phyloP scores from a whole-genome alignment of 2,888 invertebrate species.

The Euphydryas editha region DNA sequence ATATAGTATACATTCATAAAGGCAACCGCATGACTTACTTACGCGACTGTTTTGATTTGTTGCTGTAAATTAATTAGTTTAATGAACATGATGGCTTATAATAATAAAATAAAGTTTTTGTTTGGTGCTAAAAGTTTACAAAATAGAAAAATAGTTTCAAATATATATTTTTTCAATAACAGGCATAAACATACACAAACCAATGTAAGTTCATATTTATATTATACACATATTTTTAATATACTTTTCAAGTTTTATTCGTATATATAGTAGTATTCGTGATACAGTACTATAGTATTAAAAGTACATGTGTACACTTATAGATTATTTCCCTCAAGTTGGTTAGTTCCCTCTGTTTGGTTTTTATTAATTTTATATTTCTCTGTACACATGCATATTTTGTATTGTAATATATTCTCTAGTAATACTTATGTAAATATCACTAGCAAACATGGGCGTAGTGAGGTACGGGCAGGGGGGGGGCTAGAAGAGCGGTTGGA shows the following conservation, averaged over 20 bases:
- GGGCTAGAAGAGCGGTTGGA: too few species aligned
- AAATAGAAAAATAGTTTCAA: slow-evolving; percentile 8
- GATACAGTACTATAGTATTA: too few species aligned
- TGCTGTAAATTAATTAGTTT: neutral
- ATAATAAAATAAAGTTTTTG: slow-evolving; percentile 20
- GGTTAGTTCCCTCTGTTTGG: too few species aligned
- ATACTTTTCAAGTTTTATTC: neutral
- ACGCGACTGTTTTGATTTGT: neutral
- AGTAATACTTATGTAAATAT: too few species aligned
- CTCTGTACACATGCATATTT: too few species aligned
- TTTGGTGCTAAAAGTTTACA: slow-evolving; percentile 5
- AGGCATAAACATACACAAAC: slow-evolving; percentile 11
- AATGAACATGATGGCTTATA: slow-evolving; percentile 14
- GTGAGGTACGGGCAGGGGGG: too few species aligned
- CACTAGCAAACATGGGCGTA: too few species aligned
- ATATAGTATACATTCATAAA: neutral
- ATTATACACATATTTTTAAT: neutral
- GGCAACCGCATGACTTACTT: neutral
- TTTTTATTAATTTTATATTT: neutral
- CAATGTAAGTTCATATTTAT: slow-evolving; percentile 20
- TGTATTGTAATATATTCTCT: too few species aligned
- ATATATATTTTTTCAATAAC: neutral
- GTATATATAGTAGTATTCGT: too few species aligned
- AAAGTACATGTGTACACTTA: too few species aligned
- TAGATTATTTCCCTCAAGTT: neutral